Percentiles rank a stretch among this genome's conserved stretches.
Evolutionary conservation across 2,888 invertebrate genomes (phyloP).

Genomic region (Thymelicus acteon): DNA sequence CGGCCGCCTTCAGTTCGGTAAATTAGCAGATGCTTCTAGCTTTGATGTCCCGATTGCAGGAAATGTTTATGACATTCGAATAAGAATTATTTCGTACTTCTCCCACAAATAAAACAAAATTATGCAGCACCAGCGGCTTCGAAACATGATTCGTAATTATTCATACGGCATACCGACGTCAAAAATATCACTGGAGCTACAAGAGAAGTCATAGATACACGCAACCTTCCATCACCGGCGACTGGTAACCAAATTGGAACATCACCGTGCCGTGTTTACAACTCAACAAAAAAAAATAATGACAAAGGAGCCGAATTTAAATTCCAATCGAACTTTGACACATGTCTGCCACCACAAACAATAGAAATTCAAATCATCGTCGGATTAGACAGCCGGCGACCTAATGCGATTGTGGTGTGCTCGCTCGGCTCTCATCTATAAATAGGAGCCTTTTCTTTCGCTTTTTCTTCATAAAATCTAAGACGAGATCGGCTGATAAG

Average conservation of each 20-base stretch:
- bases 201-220: constrained; percentile 75
- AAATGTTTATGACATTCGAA: constrained; percentile 51
- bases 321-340: constrained; percentile 85
- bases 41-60: constrained; percentile 68
- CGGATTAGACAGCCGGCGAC: constrained; percentile 68
- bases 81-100: constrained; percentile 23
- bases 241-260: constrained; percentile 82
- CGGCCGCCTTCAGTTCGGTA: constrained; percentile 69
- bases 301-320: constrained; percentile 85
- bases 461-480: constrained; percentile 82
- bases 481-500: constrained; percentile 80
- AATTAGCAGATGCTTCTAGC: constrained; percentile 78
- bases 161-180: constrained; percentile 79
- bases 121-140: constrained; percentile 25
- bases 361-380: constrained; percentile 84
- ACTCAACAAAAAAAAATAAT: constrained; percentile 78
- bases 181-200: constrained; percentile 70
- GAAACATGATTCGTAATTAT: constrained; percentile 79
- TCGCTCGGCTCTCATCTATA: constrained; percentile 76
- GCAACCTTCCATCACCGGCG: constrained; percentile 67
- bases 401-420: constrained; percentile 80
- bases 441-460: constrained; percentile 82
- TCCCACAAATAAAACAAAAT: constrained; percentile 22
- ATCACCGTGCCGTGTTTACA: constrained; percentile 83
- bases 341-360: constrained; percentile 86